Conservation (phyloP, 2,797 vertebrate species). For the Parotocinclus haroldoi region DNA sequence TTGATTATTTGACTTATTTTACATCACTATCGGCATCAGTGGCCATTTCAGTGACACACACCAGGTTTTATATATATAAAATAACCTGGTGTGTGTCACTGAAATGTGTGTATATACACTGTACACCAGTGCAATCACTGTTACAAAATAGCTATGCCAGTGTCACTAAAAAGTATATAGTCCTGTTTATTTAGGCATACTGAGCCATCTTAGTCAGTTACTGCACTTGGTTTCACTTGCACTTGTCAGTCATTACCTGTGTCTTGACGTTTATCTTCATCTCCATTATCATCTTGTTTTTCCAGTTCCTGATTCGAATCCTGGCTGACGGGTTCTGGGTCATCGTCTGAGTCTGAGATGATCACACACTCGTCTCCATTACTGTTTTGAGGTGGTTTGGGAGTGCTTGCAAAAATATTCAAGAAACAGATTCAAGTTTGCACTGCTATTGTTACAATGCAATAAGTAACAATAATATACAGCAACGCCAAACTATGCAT, state of each 20-base stretch:
- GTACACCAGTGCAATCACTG: too few species aligned
- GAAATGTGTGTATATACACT: too few species aligned
- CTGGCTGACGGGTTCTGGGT: conserved; percentile 55
- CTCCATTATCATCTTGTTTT: conserved; percentile 55
- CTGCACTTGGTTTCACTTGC: neutral
- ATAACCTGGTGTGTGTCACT: too few species aligned
- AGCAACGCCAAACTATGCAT: too few species aligned
- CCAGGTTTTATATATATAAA: too few species aligned
- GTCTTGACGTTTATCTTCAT: conserved; percentile 53
- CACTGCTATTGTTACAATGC: neutral
- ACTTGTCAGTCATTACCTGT: conserved; percentile 63
- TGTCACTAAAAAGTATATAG: too few species aligned
- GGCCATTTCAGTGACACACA: too few species aligned
- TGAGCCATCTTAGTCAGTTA: neutral
- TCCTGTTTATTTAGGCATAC: too few species aligned
- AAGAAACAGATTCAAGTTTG: neutral
- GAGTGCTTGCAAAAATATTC: conserved; percentile 47
- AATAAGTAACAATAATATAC: neutral
- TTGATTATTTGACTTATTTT: too few species aligned
- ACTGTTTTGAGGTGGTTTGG: conserved; percentile 65
- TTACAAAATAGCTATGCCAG: too few species aligned
- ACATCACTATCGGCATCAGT: too few species aligned
- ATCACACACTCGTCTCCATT: conserved; percentile 81
- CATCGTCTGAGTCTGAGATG: conserved; percentile 81
- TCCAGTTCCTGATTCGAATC: conserved; percentile 53